Conservation (phyloP, 1,140 invertebrate genomes). For the Pygmarrhopalites habei region DNA sequence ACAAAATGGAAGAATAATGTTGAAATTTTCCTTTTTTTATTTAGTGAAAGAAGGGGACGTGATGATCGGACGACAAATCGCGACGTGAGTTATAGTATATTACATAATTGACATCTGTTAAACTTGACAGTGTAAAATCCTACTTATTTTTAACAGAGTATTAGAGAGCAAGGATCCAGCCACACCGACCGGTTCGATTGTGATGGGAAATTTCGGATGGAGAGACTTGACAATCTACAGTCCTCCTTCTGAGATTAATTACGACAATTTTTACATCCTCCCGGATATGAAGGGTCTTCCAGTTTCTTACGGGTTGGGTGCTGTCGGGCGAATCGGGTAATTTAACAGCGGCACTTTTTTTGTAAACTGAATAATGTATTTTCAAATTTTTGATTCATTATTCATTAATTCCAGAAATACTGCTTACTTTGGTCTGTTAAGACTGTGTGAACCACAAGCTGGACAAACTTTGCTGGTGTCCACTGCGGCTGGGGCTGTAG, state of each 20-base stretch:
- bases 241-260: neutral
- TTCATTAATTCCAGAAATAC: constrained; percentile 54
- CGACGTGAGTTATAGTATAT: constrained; percentile 1
- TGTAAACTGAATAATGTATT: neutral
- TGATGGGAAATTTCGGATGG: constrained; percentile 44
- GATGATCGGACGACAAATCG: constrained; percentile 15
- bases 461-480: constrained; percentile 62
- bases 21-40: too few relatives aligned
- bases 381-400: neutral
- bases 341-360: neutral
- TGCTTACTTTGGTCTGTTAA: constrained; percentile 64
- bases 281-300: constrained; percentile 50
- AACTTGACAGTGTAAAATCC: neutral
- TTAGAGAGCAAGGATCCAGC: constrained; percentile 55
- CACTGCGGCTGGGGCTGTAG: constrained; percentile 59
- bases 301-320: constrained; percentile 52
- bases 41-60: constrained; percentile 8
- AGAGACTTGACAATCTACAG: constrained; percentile 47
- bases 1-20: too few relatives aligned
- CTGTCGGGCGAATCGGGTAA: constrained; percentile 46
- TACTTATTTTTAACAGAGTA: constrained; percentile 35
- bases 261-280: neutral
- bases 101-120: neutral
- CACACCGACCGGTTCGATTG: constrained; percentile 53
- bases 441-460: constrained; percentile 58